Evolutionary conservation across 2,888 invertebrate genomes (phyloP).

Genomic region (Dolomedes plantarius): DNA sequence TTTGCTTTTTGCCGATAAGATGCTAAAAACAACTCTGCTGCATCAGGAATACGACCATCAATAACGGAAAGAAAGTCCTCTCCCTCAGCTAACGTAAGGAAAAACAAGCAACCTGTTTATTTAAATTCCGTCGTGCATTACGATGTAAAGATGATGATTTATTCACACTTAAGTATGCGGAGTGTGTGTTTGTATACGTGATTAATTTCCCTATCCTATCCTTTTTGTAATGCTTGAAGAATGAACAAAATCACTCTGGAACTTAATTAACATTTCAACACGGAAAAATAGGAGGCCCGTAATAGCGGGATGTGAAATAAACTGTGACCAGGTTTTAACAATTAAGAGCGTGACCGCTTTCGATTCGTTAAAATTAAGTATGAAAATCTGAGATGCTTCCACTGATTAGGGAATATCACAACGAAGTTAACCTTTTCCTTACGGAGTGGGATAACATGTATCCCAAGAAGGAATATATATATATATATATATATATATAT

Average conservation of each 20-base stretch:
- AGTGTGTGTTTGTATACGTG: not conserved
- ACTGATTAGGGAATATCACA: too few species aligned
- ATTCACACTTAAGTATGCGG: not conserved
- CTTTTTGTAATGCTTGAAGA: not conserved
- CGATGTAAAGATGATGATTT: not conserved
- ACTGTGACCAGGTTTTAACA: not conserved
- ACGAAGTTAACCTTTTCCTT: too few species aligned
- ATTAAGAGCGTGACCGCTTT: not conserved
- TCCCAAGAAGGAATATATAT: too few species aligned
- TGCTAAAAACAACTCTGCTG: too few species aligned
- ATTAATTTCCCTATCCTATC: slow-evolving; percentile 5
- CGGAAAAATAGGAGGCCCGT: not conserved
- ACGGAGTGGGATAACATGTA: too few species aligned
- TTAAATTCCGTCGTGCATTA: not conserved
- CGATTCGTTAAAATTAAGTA: too few species aligned
- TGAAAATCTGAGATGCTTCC: too few species aligned
- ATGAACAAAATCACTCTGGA: not conserved
- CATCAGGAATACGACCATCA: too few species aligned
- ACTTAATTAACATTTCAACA: slow-evolving; percentile 1
- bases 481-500: too few species aligned
- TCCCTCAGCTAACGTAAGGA: too few species aligned
- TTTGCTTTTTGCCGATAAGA: too few species aligned
- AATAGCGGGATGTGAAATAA: not conserved
- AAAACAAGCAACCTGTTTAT: not conserved
- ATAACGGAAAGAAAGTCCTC: too few species aligned